phyloP scores from a whole-genome alignment of 2,797 vertebrate genomes.

The Parauchenoglanis ngamensis region DNA sequence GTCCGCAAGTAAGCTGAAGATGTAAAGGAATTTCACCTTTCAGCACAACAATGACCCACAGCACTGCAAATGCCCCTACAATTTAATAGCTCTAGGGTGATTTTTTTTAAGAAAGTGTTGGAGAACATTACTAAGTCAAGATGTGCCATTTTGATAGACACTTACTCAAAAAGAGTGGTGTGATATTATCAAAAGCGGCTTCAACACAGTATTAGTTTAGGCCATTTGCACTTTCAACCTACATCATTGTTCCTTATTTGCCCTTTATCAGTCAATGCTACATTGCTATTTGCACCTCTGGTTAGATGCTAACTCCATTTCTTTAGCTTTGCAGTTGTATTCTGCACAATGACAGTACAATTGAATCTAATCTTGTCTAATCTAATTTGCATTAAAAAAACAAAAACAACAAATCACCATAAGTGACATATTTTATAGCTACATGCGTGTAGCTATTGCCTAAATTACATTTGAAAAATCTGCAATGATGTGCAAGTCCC shows the following conservation, averaged over 20 bases:
- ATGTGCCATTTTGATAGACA: no score
- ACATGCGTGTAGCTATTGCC: neutral
- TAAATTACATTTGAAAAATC: neutral
- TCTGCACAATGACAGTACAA: neutral
- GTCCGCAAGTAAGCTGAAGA: no score
- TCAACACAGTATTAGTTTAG: neutral
- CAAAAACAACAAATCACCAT: neutral
- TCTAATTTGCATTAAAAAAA: neutral
- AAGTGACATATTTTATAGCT: neutral
- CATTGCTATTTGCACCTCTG: neutral
- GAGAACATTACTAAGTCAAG: no score
- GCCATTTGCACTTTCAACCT: neutral
- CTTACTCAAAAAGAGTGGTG: no score
- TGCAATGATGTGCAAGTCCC: neutral
- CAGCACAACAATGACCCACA: no score
- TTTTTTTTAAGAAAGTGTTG: no score
- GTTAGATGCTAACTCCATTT: neutral
- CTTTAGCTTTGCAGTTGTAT: neutral
- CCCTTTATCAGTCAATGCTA: neutral
- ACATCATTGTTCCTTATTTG: neutral
- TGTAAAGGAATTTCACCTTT: no score
- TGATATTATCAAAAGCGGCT: no score
- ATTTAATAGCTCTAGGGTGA: no score
- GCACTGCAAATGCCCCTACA: no score
- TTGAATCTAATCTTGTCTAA: neutral